Evolutionary conservation across 1,140 invertebrate species (phyloP), one percentile per base, ranked within the genome.

Genomic region (Plectrocnemia conspersa): DNA sequence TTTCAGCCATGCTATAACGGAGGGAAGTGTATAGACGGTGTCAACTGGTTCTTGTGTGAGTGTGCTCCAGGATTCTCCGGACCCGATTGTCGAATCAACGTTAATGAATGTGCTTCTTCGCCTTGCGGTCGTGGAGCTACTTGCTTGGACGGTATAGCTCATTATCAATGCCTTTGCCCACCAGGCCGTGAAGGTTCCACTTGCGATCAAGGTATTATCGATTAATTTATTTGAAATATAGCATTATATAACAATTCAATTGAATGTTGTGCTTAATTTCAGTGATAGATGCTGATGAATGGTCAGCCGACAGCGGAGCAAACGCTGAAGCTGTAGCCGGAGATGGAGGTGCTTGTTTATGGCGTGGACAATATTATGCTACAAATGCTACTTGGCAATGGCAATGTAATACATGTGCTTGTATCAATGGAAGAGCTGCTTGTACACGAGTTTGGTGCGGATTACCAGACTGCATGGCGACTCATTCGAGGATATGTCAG

Each of bases 361-460:
- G 79, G 75, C 73, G 79, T 49, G 74, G 77, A 1, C 73, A 80
- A 38, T 76, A 76, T 27, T 74, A 79, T 58, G 69, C 75, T 10
- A 75, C 80, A 62, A 81, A 82, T 63, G 77, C 79, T 33, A 79
- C 79, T 11, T 88, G 84, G 85, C 78, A 82, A 66, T 72, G 71
- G 71, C 71, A 72, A 50, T 95, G 91, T 72, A 93, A 94, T 70
- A 80, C 82, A 1, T 91, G 88, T 64, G 78, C 81, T 36, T 93
- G 91, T 65, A 73, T 77, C 10, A 83, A 83, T 47, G 84, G 85
- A 7, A 79, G 81, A 38, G 83, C 85, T 11, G 78, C 80, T 15
- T 95, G 91, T 72, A 91, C 88, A 41, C 83, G 87, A 64, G 82
- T 93, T 15, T 90, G 88, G 88, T 90, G 88, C 64, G 88, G 88